Base-by-base conservation (phyloP, 2,113 vertebrate genomes). In the Pardalotus punctatus region DNA sequence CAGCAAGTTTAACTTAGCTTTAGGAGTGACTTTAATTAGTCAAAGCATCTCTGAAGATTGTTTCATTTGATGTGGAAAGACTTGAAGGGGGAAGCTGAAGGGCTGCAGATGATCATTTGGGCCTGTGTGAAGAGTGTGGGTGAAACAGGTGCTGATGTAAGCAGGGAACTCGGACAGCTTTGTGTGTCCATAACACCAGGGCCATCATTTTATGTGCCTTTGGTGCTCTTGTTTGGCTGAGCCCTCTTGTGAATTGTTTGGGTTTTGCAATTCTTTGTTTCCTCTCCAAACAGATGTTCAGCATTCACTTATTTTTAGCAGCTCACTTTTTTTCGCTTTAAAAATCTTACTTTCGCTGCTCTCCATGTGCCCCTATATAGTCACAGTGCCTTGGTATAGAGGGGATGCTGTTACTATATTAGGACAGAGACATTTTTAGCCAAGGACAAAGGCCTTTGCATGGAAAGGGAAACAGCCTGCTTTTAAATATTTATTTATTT, bases 351-450 rank as follows among this genome's bases (percentile, higher is more conserved):
- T 94, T 96, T 90, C 69, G 31, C 72, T 51, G 28, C 22, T 89
- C 74, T 91, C 61, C 2, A 0, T 54, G 67, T 70, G 82, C 47
- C 93, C 95, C 92, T 95, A 71, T 94, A 92, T 93, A 96, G 91
- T 86, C 72, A 58, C 65, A 28, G 38, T 0, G 53, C 65, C 35
- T 72, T 64, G 62, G 40, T 71, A 25, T 62, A 35, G 60, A 35
- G 74, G 70, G 57, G 78, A 61, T 93, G 60, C 73, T 72, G 14
- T 91, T 86, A 3, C 97, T 96, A 81, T 94, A 84, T 94, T 94
- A 93, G 96, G 93, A 54, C 70, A 88, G 64, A 88, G 90, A 54
- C 48, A 13, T 91, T 93, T 93, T 95, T 79, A 94, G 90, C 69
- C 21, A 73, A 74, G 91, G 83, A 48, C 50, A 66, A 78, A 81